These are phyloP conservation scores for Saiga tatarica DNA, from an alignment of 2,113 vertebrate species.

Conservation along the genomic window DNA sequence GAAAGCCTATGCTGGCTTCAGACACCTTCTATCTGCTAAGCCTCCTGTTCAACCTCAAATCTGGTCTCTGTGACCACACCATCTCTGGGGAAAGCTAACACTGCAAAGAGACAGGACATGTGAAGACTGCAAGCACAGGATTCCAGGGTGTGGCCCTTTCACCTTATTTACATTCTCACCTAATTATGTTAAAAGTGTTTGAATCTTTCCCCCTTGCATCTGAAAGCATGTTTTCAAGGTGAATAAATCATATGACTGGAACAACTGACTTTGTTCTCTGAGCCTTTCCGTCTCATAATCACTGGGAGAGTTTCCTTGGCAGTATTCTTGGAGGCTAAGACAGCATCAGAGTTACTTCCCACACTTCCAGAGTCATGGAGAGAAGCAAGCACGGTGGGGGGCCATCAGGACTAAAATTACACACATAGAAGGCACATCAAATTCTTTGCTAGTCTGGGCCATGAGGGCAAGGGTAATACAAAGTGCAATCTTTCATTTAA, in stretches of 20 bases:
- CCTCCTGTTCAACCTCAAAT: not conserved
- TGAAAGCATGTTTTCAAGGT: not conserved
- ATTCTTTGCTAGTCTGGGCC: not conserved
- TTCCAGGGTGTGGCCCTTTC: not conserved
- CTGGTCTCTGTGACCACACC: not conserved
- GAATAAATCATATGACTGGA: not conserved
- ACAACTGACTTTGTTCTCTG: not conserved
- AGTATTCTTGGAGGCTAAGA: not conserved
- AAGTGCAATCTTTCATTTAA: not conserved
- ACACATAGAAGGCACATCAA: not conserved
- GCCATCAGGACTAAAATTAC: not conserved
- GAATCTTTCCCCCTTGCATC: not conserved
- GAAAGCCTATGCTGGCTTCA: not conserved
- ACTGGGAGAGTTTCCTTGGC: not conserved
- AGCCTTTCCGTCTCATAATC: not conserved
- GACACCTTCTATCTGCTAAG: not conserved
- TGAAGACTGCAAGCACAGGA: not conserved
- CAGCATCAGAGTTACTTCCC: not conserved
- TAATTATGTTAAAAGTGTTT: not conserved
- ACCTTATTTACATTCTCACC: not conserved
- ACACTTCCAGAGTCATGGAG: not conserved
- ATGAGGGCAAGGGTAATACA: not conserved
- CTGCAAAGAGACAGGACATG: rapidly evolving
- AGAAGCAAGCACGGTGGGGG: not conserved
- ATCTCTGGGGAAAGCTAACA: not conserved